Base-by-base conservation (phyloP, 2,888 invertebrate species). In the Galeopsomyia nigrocyanea region DNA sequence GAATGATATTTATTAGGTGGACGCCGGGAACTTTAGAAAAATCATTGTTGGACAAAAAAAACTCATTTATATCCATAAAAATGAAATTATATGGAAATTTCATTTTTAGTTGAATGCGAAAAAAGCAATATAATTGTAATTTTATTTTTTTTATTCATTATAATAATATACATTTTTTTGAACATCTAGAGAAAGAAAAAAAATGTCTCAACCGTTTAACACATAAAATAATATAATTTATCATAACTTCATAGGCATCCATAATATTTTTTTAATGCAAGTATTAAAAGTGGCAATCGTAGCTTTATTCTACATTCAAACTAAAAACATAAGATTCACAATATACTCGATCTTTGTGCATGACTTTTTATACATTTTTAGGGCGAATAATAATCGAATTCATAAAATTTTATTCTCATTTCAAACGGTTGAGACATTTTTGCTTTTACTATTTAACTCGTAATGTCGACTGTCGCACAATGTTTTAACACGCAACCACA, bases 41-140 rank as follows among this genome's bases (percentile, higher is more conserved):
- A 49, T 13, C 31, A 55, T 17, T n/a, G 19, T 56, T 47, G 77
- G 76, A 77, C 77, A 76, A 77, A 77, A 77, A 76, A 77, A 73
- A 60, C 76, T 14, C 7, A 68, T 68, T 65, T 74, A 58, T 71
- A 71, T 64, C 26, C 58, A 70, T 9, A 53, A 67, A 62, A 49
- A 53, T 61, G 7, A 26, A 63, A 68, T 62, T 22, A 63, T 13
- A 70, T 26, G 5, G 3, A 2, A 26, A 26, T 26, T 26, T 26
- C 26, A 26, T 5, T 2, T 26, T 26, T 26, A 16, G 61, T 62
- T 63, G 66, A 31, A 62, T 58, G 49, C 50, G 17, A 58, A 51
- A 69, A 31, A 22, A 26, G 19, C 9, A 67, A 26, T 31, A 5
- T n/a, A 70, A 58, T 46, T 58, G 47, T 47, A 47, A 53, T 10